These are phyloP conservation scores for Bufotes viridis DNA, from an alignment of 2,797 vertebrate genomes.

Conservation along the genomic window DNA sequence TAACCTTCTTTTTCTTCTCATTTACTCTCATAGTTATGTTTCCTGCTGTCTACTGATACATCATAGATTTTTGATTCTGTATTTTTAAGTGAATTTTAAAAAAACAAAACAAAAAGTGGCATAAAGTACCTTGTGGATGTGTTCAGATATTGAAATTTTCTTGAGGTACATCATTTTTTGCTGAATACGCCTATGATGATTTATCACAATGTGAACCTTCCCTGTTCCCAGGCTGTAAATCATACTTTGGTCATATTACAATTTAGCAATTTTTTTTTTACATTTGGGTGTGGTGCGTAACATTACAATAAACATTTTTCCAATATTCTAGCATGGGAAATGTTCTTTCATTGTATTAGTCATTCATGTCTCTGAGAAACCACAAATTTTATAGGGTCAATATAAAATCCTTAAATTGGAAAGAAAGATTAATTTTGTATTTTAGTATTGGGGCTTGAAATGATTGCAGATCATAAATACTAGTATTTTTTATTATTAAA, in stretches of 20 bases:
- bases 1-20: too few relatives aligned
- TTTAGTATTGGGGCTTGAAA: too few relatives aligned
- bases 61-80: too few relatives aligned
- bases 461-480: too few relatives aligned
- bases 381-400: constrained; percentile 7
- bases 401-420: neutral
- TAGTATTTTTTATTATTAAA: too few relatives aligned
- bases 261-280: neutral
- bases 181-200: neutral
- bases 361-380: neutral
- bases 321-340: constrained; percentile 9
- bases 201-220: constrained; percentile 6
- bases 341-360: constrained; percentile 24
- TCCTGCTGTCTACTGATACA: too few relatives aligned
- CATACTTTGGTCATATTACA: constrained; percentile 12
- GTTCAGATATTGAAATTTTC: neutral
- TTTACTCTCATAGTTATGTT: too few relatives aligned
- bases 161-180: neutral
- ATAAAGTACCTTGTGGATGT: neutral
- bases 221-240: constrained; percentile 23
- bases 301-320: constrained; percentile 33
- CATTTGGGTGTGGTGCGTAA: constrained; percentile 33
- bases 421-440: too few relatives aligned
- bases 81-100: too few relatives aligned
- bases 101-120: neutral